Evolutionary conservation across 2,113 vertebrate genomes (phyloP).

Genomic region (Alexandromys fortis): DNA sequence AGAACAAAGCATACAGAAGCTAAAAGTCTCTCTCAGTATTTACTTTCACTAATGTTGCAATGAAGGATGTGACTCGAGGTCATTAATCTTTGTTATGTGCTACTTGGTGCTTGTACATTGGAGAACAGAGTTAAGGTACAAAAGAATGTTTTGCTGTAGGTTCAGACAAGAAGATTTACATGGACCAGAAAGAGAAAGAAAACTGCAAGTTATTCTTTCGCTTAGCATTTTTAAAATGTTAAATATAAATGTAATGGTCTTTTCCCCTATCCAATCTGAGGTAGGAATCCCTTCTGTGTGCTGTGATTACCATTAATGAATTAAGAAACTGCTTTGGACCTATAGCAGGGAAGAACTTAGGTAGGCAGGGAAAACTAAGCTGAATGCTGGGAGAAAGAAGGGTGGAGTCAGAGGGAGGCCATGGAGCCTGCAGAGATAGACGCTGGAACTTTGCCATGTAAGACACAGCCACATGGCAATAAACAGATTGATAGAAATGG

Average conservation of each 20-base stretch:
- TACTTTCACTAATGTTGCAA: not conserved
- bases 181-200: not conserved
- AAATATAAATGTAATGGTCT: not conserved
- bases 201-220: not conserved
- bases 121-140: not conserved
- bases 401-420: no score
- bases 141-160: not conserved
- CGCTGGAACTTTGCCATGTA: no score
- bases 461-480: no score
- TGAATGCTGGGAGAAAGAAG: no score
- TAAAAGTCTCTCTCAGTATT: not conserved
- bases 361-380: no score
- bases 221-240: conserved; percentile 26
- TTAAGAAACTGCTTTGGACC: no score
- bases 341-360: no score
- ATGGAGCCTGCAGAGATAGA: no score
- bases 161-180: not conserved
- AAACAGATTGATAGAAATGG: no score
- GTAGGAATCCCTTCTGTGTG: no score
- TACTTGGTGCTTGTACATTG: not conserved
- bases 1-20: not conserved
- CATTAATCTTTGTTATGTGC: not conserved
- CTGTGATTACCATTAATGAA: no score
- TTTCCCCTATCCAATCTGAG: not conserved
- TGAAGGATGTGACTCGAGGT: not conserved